A percentile compares a stretch with the other conserved stretches of the same genome.
These are phyloP conservation scores for Euphydryas editha DNA, from an alignment of 2,888 invertebrate species.

Conservation along the genomic window DNA sequence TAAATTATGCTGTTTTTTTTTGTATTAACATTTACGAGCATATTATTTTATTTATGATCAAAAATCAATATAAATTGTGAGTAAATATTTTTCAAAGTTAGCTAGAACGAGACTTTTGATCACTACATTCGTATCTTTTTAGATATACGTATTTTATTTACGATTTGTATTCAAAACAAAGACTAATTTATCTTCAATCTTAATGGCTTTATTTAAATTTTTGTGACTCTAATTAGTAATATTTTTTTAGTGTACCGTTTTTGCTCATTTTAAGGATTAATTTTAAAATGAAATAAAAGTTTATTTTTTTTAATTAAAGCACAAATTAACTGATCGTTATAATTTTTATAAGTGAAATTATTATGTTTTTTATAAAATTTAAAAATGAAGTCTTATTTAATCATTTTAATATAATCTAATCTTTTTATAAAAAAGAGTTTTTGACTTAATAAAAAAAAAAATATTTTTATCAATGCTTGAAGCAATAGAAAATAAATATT, in stretches of 20 bases:
- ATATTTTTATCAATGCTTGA: too few relatives aligned
- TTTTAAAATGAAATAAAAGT: not conserved
- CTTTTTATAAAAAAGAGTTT: too few relatives aligned
- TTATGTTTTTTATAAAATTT: too few relatives aligned
- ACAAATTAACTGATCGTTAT: not conserved
- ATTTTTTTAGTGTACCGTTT: not conserved
- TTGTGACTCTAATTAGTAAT: not conserved
- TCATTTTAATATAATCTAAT: too few relatives aligned
- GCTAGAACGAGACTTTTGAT: not conserved
- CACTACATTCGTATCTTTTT: conserved; percentile 1
- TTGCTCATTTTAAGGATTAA: not conserved
- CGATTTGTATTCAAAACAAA: not conserved
- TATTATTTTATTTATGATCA: conserved; percentile 7
- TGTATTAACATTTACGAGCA: not conserved
- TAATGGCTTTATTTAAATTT: conserved; percentile 4
- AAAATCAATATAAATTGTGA: conserved; percentile 3
- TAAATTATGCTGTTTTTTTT: conserved; percentile 10
- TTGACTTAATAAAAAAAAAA: too few relatives aligned
- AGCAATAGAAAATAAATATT: too few relatives aligned
- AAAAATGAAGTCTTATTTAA: too few relatives aligned
- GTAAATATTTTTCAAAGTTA: not conserved
- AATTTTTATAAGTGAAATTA: too few relatives aligned
- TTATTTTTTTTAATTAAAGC: not conserved
- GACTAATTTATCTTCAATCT: conserved; percentile 9
- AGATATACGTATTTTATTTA: not conserved